A percentile compares a stretch with the other conserved stretches of the same genome.
phyloP scores from a whole-genome alignment of 2,113 vertebrate species.

The Pedionomus torquatus region DNA sequence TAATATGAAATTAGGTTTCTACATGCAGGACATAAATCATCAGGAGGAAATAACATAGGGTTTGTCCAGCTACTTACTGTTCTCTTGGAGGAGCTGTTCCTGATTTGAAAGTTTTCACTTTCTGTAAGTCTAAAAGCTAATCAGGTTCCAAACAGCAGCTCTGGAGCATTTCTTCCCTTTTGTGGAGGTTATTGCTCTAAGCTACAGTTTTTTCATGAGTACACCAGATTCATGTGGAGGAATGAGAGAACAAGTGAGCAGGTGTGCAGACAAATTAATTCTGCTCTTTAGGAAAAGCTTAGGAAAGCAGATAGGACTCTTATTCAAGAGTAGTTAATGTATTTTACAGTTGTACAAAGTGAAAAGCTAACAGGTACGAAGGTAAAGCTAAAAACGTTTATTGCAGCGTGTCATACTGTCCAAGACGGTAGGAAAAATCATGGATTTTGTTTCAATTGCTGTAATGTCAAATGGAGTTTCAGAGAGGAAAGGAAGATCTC shows the following conservation, averaged over 20 bases:
- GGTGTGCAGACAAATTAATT: not conserved
- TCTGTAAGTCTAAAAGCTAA: not conserved
- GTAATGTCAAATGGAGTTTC: not conserved
- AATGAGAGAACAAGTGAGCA: not conserved
- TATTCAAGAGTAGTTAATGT: not conserved
- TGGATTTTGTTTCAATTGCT: not conserved
- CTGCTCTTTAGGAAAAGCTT: not conserved
- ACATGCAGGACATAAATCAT: not conserved
- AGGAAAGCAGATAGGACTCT: not conserved
- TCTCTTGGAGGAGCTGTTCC: not conserved
- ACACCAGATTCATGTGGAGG: accelerated
- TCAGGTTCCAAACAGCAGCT: not conserved
- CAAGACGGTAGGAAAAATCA: not conserved
- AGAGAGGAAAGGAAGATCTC: not conserved
- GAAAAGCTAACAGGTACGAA: too few relatives aligned
- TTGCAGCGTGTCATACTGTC: not conserved
- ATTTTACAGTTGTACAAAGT: not conserved
- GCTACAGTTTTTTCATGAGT: not conserved
- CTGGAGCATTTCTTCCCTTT: not conserved
- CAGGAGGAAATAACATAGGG: not conserved
- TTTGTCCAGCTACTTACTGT: not conserved
- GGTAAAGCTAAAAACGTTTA: not conserved
- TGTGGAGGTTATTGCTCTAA: not conserved
- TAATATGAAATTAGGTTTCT: not conserved
- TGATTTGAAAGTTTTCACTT: not conserved